These are phyloP conservation scores for Hoplias malabaricus DNA, from an alignment of 2,113 vertebrate species.

Conservation along the genomic window DNA sequence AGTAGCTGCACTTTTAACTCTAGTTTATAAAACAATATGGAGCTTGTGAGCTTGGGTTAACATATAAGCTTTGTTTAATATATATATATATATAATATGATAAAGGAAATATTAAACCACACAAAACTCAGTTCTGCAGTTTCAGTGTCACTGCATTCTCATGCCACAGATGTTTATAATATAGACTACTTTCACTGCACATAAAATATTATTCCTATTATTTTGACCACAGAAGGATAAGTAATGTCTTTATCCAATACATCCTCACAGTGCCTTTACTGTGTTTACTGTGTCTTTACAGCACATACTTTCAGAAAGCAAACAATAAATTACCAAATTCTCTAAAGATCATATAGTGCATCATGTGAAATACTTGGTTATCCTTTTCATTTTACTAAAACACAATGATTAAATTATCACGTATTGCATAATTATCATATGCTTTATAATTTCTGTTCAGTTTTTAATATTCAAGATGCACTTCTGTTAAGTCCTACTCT, in stretches of 20 bases:
- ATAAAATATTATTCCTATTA: slow-evolving; percentile 10
- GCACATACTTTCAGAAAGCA: neutral
- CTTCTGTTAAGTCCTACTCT: neutral
- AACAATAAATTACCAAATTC: neutral
- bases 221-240: slow-evolving; percentile 2
- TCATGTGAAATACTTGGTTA: neutral
- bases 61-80: too few relatives aligned
- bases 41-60: too few relatives aligned
- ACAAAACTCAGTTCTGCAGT: neutral
- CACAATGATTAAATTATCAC: too few relatives aligned
- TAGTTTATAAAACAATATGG: too few relatives aligned
- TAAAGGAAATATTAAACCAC: neutral
- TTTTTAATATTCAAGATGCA: neutral
- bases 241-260: slow-evolving; percentile 4
- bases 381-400: neutral
- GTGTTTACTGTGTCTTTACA: slow-evolving; percentile 8
- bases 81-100: too few relatives aligned
- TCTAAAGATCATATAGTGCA: neutral
- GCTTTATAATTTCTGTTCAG: too few relatives aligned
- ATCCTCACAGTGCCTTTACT: neutral
- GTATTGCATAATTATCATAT: neutral
- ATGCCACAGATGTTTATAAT: neutral
- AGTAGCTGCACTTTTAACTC: too few relatives aligned
- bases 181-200: slow-evolving; percentile 12
- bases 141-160: neutral